These are phyloP conservation scores for Heteropelma amictum DNA, from an alignment of 2,888 invertebrate species.

Conservation along the genomic window DNA sequence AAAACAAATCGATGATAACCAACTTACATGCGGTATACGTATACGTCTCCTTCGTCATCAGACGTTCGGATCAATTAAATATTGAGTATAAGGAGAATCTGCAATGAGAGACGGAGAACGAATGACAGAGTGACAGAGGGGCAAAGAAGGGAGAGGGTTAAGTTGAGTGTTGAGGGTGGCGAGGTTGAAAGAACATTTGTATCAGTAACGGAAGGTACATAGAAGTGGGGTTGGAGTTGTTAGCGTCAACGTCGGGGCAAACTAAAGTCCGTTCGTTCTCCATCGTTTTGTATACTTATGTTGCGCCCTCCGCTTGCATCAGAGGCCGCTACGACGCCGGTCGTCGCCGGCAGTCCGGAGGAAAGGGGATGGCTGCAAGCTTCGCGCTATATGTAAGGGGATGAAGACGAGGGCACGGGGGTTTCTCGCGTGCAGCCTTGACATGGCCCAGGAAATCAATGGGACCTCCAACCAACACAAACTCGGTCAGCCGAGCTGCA, in stretches of 20 bases:
- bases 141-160: not conserved
- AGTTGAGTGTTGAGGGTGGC: not conserved
- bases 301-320: constrained; percentile 6
- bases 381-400: constrained; percentile 46
- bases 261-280: constrained; percentile 40
- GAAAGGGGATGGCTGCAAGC: constrained; percentile 27
- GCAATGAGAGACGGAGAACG: not conserved
- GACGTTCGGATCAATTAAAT: no score
- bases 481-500: constrained; percentile 70
- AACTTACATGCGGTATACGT: no score
- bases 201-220: constrained; percentile 17
- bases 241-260: constrained; percentile 32
- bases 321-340: constrained; percentile 50
- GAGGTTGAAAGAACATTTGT: not conserved
- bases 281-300: constrained; percentile 3
- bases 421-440: constrained; percentile 77
- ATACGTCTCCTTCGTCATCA: no score
- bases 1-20: no score
- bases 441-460: constrained; percentile 78
- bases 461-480: constrained; percentile 76
- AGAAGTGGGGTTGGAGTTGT: constrained; percentile 25
- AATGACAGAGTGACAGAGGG: not conserved
- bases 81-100: not conserved
- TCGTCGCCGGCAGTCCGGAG: constrained; percentile 28
- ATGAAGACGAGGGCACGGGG: constrained; percentile 65